phyloP scores from a whole-genome alignment of 2,888 invertebrate genomes.

The Sisyra terminalis region DNA sequence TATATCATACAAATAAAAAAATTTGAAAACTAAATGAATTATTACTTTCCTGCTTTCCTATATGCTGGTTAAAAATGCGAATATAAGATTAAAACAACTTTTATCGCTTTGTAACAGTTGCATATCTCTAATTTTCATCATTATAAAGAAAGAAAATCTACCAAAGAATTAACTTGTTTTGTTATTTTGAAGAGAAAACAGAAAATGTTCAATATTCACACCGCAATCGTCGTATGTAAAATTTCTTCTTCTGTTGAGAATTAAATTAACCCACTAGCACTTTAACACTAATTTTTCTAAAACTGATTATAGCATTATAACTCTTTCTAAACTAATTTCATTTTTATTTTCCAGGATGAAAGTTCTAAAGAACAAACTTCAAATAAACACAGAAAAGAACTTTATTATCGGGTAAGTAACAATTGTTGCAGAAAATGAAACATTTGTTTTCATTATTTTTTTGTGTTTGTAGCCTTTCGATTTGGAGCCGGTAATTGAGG shows the following conservation, averaged over 20 bases:
- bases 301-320: not conserved
- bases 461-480: constrained; percentile 6
- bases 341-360: constrained; percentile 2
- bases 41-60: too few relatives aligned
- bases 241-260: not conserved
- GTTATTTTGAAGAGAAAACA: not conserved
- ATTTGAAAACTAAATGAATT: too few relatives aligned
- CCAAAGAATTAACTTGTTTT: too few relatives aligned
- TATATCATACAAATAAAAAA: too few relatives aligned
- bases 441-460: not conserved
- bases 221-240: not conserved
- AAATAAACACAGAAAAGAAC: constrained; percentile 9
- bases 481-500: constrained; percentile 8
- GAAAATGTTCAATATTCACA: not conserved
- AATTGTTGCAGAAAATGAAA: not conserved
- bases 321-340: not conserved
- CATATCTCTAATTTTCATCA: too few relatives aligned
- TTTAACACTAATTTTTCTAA: not conserved
- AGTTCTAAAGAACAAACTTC: not conserved
- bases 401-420: constrained; percentile 7
- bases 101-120: too few relatives aligned
- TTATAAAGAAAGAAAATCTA: too few relatives aligned
- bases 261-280: not conserved
- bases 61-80: too few relatives aligned
- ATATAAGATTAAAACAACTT: too few relatives aligned